Evolutionary conservation across 2,888 invertebrate species (phyloP).

Genomic region (Neocrepidodera transversa): DNA sequence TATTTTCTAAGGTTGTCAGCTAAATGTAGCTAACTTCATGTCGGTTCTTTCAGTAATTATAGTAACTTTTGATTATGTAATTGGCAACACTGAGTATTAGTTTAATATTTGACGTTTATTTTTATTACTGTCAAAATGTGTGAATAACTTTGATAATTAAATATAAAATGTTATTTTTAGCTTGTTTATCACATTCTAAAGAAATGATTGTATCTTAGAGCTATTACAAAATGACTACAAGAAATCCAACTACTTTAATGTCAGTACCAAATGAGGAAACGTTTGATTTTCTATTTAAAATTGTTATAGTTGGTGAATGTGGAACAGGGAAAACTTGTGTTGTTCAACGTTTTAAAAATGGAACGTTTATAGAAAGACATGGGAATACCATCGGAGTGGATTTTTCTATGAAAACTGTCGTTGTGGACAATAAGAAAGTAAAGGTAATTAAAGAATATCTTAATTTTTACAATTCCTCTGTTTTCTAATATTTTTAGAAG

Average conservation of each 20-base stretch:
- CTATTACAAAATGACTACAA: conserved; percentile 67
- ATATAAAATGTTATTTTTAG: conserved; percentile 23
- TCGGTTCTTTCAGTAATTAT: no score
- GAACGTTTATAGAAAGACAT: conserved; percentile 93
- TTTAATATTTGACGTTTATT: no score
- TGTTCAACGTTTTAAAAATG: conserved; percentile 94
- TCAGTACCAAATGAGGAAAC: conserved; percentile 76
- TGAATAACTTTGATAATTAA: no score
- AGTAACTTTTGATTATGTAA: no score
- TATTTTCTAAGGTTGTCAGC: no score
- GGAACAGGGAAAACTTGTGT: conserved; percentile 94
- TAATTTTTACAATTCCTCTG: no score
- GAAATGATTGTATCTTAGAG: conserved; percentile 15
- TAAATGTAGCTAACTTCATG: no score
- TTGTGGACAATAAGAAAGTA: conserved; percentile 91
- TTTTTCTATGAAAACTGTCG: conserved; percentile 97
- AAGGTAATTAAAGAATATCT: conserved; percentile 69
- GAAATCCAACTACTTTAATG: conserved; percentile 80
- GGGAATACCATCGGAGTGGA: conserved; percentile 98
- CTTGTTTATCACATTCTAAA: conserved; percentile 9
- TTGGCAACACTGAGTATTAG: no score
- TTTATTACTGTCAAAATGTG: conserved; percentile 7
- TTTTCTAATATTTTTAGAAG: no score
- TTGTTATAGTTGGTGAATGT: conserved; percentile 91
- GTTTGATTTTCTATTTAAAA: conserved; percentile 95